Conservation (phyloP, 2,113 vertebrate genomes). For the Athene noctua region DNA sequence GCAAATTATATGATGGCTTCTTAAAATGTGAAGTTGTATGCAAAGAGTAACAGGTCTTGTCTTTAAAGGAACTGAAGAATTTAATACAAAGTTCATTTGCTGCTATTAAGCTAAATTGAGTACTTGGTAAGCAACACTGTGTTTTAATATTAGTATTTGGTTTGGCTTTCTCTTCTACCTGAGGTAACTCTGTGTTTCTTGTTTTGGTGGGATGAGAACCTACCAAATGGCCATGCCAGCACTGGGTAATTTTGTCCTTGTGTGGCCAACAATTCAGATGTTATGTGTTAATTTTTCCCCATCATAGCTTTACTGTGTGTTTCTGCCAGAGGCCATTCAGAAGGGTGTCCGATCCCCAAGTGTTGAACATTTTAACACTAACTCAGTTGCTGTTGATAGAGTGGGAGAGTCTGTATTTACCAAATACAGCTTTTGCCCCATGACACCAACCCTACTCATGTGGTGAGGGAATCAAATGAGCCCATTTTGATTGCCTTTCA, state of each 20-base stretch:
- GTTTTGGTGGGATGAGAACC: background rate
- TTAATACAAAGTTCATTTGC: background rate
- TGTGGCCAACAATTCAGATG: background rate
- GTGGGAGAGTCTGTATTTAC: background rate
- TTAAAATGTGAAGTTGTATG: background rate
- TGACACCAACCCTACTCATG: fast-evolving
- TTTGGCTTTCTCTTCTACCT: background rate
- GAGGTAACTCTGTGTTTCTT: background rate
- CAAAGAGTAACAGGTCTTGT: background rate
- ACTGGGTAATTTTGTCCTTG: background rate
- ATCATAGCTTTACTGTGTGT: background rate
- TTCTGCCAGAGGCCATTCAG: background rate
- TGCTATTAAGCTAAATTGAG: background rate
- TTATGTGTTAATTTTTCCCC: background rate
- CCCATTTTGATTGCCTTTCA: background rate
- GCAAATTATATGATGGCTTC: background rate
- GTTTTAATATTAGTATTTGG: background rate
- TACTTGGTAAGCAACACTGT: background rate
- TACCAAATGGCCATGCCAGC: background rate
- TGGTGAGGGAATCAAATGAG: background rate
- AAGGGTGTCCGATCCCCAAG: background rate
- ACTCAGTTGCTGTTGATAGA: background rate
- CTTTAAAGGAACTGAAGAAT: background rate
- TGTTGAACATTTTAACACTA: background rate
- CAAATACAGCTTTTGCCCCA: fast-evolving